phyloP scores from a whole-genome alignment of 1,140 invertebrate species.

The Scaptomyza hsui region DNA sequence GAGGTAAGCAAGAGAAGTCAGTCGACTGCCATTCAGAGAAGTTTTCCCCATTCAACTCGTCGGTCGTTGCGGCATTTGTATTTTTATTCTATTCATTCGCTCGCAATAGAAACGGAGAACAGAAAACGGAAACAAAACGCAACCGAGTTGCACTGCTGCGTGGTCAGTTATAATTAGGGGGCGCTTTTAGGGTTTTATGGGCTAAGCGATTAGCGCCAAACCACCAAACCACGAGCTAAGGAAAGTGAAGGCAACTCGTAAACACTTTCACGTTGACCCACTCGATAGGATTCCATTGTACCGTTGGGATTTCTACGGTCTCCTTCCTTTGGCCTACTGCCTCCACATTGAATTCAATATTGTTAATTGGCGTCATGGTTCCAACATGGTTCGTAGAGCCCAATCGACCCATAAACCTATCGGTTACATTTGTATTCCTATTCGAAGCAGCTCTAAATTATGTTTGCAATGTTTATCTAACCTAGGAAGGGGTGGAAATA shows the following conservation, averaged over 20 bases:
- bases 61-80: slow-evolving; percentile 34
- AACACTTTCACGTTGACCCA: slow-evolving; percentile 50
- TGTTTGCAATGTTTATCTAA: slow-evolving; percentile 40
- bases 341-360: slow-evolving; percentile 52
- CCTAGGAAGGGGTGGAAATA: background rate
- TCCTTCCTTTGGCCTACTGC: background rate
- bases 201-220: slow-evolving; percentile 51
- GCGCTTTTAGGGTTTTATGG: slow-evolving; percentile 60
- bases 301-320: background rate
- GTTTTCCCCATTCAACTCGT: slow-evolving; percentile 39
- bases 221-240: background rate
- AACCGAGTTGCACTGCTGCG: slow-evolving; percentile 71
- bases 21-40: slow-evolving; percentile 26
- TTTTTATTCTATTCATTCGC: slow-evolving; percentile 21
- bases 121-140: slow-evolving; percentile 49
- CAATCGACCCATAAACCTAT: slow-evolving; percentile 54
- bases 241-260: slow-evolving; percentile 44
- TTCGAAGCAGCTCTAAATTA: slow-evolving; percentile 46
- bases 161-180: slow-evolving; percentile 79
- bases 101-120: slow-evolving; percentile 32
- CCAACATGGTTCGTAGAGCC: slow-evolving; percentile 14
- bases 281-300: background rate
- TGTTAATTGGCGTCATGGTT: slow-evolving; percentile 68
- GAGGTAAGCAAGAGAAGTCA: slow-evolving; percentile 21
- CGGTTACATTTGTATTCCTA: slow-evolving; percentile 43